phyloP scores from a whole-genome alignment of 2,113 vertebrate species.

The Ctenomys sociabilis region DNA sequence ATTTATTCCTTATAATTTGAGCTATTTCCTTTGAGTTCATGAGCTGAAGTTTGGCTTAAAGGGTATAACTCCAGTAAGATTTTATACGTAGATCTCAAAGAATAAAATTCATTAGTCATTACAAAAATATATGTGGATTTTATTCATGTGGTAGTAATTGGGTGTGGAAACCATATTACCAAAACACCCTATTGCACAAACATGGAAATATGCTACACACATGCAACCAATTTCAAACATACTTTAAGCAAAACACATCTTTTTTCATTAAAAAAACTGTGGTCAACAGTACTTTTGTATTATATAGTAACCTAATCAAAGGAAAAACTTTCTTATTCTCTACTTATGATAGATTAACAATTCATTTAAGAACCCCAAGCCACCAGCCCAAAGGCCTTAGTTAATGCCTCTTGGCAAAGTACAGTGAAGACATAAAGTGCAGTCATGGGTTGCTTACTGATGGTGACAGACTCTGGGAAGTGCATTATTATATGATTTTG shows the following conservation, averaged over 20 bases:
- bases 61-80: conserved; percentile 36
- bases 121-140: conserved; percentile 36
- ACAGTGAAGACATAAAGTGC: conserved; percentile 5
- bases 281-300: conserved; percentile 45
- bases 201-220: conserved; percentile 54
- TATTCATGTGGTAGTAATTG: conserved; percentile 55
- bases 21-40: conserved; percentile 69
- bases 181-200: conserved; percentile 65
- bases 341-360: conserved; percentile 54
- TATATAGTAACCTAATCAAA: conserved; percentile 58
- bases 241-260: conserved; percentile 59
- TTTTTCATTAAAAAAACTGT: conserved; percentile 53
- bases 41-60: conserved; percentile 48
- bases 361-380: conserved; percentile 31
- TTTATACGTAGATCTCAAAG: conserved; percentile 62
- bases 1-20: conserved; percentile 64
- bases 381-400: conserved; percentile 23
- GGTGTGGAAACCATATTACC: conserved; percentile 56
- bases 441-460: not conserved
- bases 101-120: conserved; percentile 59
- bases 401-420: conserved; percentile 67
- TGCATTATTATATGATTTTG: not conserved
- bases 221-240: conserved; percentile 63
- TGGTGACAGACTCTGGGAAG: not conserved
- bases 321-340: conserved; percentile 46